A percentile compares a stretch with the other conserved stretches of the same genome.
Evolutionary conservation across 2,888 invertebrate genomes (phyloP).

Genomic region (Ormia ochracea): DNA sequence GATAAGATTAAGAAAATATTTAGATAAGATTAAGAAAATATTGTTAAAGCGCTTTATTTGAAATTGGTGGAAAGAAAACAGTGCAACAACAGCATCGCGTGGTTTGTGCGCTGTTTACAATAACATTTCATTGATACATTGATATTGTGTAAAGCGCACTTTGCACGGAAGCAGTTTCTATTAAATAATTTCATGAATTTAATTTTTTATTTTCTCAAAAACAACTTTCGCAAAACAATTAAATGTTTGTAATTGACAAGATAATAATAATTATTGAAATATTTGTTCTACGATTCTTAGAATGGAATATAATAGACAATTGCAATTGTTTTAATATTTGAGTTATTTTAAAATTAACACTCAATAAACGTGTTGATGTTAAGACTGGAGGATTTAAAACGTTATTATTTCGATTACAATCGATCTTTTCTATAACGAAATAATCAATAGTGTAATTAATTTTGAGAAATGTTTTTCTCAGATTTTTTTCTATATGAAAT

Average conservation of each 20-base stretch:
- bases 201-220: background rate
- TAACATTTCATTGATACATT: too few species aligned
- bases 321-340: constrained; percentile 8
- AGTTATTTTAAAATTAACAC: constrained; percentile 35
- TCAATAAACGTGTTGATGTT: constrained; percentile 29
- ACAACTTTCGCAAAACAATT: constrained; percentile 34
- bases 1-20: too few species aligned
- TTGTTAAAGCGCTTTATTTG: too few species aligned
- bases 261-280: constrained; percentile 15
- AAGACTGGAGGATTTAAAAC: constrained; percentile 12
- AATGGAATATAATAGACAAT: constrained; percentile 20
- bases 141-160: constrained; percentile 15
- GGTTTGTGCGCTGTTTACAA: too few species aligned
- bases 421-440: background rate
- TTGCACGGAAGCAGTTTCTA: constrained; percentile 33
- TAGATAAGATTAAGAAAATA: too few species aligned
- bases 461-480: too few species aligned
- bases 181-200: background rate
- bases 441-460: too few species aligned
- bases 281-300: constrained; percentile 17
- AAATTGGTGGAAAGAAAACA: too few species aligned
- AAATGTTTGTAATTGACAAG: constrained; percentile 24
- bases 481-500: too few species aligned
- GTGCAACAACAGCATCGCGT: too few species aligned
- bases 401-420: constrained; percentile 26